phyloP scores from a whole-genome alignment of 92 coral and sea anemone species.

The Plumapathes pennacea region DNA sequence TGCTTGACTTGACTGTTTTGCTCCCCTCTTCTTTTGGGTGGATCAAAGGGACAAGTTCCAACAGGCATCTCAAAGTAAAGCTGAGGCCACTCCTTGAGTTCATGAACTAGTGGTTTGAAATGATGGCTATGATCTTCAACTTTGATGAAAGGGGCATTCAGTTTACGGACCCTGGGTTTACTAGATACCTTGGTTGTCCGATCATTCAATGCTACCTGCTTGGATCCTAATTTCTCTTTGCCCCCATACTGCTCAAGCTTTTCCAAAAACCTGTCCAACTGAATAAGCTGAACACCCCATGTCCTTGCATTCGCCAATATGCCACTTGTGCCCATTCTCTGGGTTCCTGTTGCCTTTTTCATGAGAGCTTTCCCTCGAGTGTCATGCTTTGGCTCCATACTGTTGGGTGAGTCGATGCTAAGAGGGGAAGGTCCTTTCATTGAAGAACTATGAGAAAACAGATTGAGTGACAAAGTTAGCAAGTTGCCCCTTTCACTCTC shows the following conservation, averaged over 20 bases:
- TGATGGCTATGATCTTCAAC: slow-evolving; percentile 89
- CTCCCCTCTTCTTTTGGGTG: slow-evolving; percentile 44
- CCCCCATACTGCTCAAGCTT: slow-evolving; percentile 51
- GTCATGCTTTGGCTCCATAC: slow-evolving; percentile 68
- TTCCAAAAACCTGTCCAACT: slow-evolving; percentile 67
- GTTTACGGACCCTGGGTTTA: slow-evolving; percentile 68
- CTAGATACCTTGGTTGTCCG: slow-evolving; percentile 31
- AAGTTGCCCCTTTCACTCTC: not conserved
- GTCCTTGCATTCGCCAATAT: slow-evolving; percentile 82
- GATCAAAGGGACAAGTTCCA: slow-evolving; percentile 88
- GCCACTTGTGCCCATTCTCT: slow-evolving; percentile 72
- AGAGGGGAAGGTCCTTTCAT: slow-evolving; percentile 74
- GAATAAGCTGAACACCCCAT: slow-evolving; percentile 76
- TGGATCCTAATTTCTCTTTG: slow-evolving; percentile 29
- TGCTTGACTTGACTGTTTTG: too few relatives aligned
- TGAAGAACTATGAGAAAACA: slow-evolving; percentile 57
- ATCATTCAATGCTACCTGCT: slow-evolving; percentile 40
- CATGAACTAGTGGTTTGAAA: slow-evolving; percentile 87
- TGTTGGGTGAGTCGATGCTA: slow-evolving; percentile 91
- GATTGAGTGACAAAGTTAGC: not conserved
- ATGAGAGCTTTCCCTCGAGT: slow-evolving; percentile 79
- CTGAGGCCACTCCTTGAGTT: slow-evolving; percentile 92
- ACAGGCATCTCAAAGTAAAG: slow-evolving; percentile 69
- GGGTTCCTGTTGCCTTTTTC: slow-evolving; percentile 63
- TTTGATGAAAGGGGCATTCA: slow-evolving; percentile 77